Evolutionary conservation across 2,113 vertebrate genomes (phyloP), one percentile per base, ranked within the genome.

Genomic region (Rousettus leschenaultii): DNA sequence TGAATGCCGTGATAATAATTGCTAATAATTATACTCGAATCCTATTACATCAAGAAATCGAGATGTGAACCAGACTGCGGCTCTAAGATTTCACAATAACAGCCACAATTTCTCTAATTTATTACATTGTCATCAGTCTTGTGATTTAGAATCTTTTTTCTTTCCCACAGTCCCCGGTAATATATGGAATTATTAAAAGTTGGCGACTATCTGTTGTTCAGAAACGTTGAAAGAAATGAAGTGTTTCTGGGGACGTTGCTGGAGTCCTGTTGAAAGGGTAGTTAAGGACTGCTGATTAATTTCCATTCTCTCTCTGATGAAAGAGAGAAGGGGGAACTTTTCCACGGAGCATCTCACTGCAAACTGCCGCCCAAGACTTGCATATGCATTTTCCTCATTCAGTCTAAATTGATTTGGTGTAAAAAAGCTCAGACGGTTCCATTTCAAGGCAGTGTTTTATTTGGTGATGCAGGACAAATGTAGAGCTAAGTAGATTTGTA

Each of bases 1-100:
- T 78, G 96, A 93, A 86, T 86, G 89, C 94, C 93, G 95, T 88
- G 91, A 89, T 92, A 89, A 96, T 96, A 96, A 96, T 95, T 95
- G 78, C 83, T 95, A 96, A 91, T 96, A 95, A 97, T 95, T 93
- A 93, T 82, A 75, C 83, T 95, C 63, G 40, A 89, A 93, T 95
- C 14, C 1, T 55, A 94, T 89, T 75, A 65, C 89, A 88, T 95
- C 93, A 86, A 84, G 91, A 86, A 71, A 95, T 24, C 24, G 91
- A 96, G 91, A 91, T 59, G 57, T 78, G 93, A 91, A 53, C 68
- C 73, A 71, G 73, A 68, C 83, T 53, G 12, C 45, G 89, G 55
- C 63, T 38, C 55, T 33, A 28, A 33, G 86, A 71, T 86, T 94
- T 79, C 68, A 63, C 24, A 83, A 18, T 51, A 71, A 24, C 71